These are phyloP conservation scores for Alligator mississippiensis DNA, from an alignment of 2,113 vertebrate species.

Conservation along the genomic window DNA sequence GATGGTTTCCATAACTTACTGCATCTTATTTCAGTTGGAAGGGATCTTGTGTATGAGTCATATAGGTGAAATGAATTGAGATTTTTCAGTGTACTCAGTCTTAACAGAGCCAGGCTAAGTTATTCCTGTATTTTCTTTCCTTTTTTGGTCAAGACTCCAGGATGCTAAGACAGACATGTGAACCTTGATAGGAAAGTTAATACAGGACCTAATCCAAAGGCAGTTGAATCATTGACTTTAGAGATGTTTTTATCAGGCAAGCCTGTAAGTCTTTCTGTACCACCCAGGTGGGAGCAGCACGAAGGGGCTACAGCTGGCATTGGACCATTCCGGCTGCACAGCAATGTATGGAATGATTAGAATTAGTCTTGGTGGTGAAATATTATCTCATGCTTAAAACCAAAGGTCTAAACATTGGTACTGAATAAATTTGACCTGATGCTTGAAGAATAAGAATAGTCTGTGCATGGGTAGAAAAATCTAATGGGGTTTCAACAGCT, in stretches of 20 bases:
- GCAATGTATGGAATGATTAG: background rate
- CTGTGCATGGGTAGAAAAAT: rapidly evolving
- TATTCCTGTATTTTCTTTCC: background rate
- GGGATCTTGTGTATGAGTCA: background rate
- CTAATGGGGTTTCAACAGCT: background rate
- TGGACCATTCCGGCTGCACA: background rate
- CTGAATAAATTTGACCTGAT: background rate
- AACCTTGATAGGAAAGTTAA: background rate
- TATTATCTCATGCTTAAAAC: rapidly evolving
- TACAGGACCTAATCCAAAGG: background rate
- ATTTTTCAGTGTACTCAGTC: background rate
- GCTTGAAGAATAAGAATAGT: background rate
- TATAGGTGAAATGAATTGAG: background rate
- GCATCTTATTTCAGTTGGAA: background rate
- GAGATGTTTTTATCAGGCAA: background rate
- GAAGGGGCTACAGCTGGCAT: background rate
- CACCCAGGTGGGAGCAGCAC: background rate
- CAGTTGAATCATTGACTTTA: background rate
- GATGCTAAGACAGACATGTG: background rate
- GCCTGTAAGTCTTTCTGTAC: background rate
- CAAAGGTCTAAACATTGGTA: background rate
- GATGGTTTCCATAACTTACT: background rate
- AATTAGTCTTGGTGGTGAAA: background rate
- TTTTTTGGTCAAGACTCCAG: background rate
- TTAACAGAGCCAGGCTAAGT: background rate